Percentiles rank a stretch among this genome's conserved stretches.
phyloP scores from a whole-genome alignment of 2,888 invertebrate species.

The Thereva nobilitata region DNA sequence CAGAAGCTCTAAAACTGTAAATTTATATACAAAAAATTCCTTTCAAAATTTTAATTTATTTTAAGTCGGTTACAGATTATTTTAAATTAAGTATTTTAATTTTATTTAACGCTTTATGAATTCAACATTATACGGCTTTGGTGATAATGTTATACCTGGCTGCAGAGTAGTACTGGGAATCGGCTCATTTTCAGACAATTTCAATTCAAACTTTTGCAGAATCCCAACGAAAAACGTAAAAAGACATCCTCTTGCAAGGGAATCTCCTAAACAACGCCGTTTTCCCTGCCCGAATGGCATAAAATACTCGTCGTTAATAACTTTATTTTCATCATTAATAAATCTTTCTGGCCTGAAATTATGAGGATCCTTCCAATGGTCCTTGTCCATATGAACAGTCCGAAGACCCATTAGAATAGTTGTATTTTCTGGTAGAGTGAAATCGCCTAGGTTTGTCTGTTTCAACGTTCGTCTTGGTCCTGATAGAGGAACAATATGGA shows the following conservation, averaged over 20 bases:
- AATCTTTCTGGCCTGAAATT: slow-evolving; percentile 69
- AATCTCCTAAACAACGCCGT: slow-evolving; percentile 69
- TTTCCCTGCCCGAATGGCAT: slow-evolving; percentile 61
- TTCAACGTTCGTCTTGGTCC: slow-evolving; percentile 63
- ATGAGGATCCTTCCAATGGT: slow-evolving; percentile 66
- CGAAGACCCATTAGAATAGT: slow-evolving; percentile 61
- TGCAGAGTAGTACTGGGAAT: slow-evolving; percentile 58
- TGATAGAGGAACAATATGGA: slow-evolving; percentile 61
- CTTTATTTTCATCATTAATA: slow-evolving; percentile 54
- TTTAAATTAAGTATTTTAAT: not conserved
- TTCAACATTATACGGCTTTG: slow-evolving; percentile 62
- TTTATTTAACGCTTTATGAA: slow-evolving; percentile 46
- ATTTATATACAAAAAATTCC: too few species aligned
- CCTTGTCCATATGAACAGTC: slow-evolving; percentile 63
- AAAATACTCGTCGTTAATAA: slow-evolving; percentile 52
- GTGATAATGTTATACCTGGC: slow-evolving; percentile 63
- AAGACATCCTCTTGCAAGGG: slow-evolving; percentile 65
- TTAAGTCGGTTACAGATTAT: slow-evolving; percentile 1
- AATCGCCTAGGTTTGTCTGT: slow-evolving; percentile 62
- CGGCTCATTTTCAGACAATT: slow-evolving; percentile 54
- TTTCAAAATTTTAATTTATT: not conserved
- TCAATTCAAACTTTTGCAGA: slow-evolving; percentile 62
- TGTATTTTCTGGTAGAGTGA: slow-evolving; percentile 62
- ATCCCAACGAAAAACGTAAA: slow-evolving; percentile 67
- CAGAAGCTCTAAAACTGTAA: too few species aligned